Conservation (phyloP, 2,797 vertebrate genomes). For the Manis crassicaudata region DNA sequence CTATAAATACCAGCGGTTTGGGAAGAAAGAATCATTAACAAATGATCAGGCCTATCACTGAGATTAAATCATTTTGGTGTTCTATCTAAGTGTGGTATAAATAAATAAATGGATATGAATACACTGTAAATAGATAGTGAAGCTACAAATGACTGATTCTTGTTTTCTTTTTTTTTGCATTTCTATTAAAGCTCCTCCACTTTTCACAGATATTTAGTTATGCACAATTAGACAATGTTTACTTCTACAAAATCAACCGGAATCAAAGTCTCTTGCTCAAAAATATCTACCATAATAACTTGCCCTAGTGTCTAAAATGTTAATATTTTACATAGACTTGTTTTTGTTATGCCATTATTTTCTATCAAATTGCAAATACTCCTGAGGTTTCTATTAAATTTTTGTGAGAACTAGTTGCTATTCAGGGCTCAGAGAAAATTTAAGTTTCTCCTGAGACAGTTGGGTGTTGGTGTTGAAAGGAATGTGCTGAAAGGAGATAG, state of each 20-base stretch:
- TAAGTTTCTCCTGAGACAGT: not conserved
- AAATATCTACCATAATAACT: not conserved
- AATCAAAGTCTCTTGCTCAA: not conserved
- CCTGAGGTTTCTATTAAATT: not conserved
- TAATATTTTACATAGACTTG: not conserved
- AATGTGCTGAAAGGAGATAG: not conserved
- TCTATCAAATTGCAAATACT: not conserved
- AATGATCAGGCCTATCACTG: not conserved
- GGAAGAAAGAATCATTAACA: not conserved
- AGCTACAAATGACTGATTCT: not conserved
- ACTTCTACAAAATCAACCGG: conserved; percentile 26
- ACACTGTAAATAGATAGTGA: not conserved
- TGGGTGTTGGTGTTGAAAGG: not conserved
- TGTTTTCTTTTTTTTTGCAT: not conserved
- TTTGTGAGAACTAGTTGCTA: not conserved
- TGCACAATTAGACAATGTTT: conserved; percentile 32
- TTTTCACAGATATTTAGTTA: conserved; percentile 50
- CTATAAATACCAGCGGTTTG: not conserved
- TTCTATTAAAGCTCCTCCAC: not conserved
- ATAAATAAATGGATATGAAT: no score
- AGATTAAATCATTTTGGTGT: not conserved
- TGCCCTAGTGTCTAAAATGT: not conserved
- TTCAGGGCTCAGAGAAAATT: not conserved
- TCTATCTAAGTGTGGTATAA: not conserved
- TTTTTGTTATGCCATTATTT: conserved; percentile 1